These are phyloP conservation scores for Stratiomys singularior DNA, from an alignment of 2,888 invertebrate genomes.

Conservation along the genomic window DNA sequence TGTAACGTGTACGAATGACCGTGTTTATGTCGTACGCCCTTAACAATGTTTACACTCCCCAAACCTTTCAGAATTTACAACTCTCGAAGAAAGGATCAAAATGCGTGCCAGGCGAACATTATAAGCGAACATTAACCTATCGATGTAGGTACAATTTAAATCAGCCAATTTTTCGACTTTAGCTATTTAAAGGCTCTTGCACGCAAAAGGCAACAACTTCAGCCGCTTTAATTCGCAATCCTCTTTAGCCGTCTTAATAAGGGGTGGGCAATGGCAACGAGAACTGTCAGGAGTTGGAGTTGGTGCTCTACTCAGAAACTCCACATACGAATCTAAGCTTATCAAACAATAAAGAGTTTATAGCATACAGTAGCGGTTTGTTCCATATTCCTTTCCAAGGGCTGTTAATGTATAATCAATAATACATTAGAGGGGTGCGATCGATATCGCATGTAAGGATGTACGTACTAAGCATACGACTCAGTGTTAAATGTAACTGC, in stretches of 20 bases:
- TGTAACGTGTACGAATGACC: background rate
- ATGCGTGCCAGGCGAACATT: slow-evolving; percentile 13
- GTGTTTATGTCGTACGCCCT: background rate
- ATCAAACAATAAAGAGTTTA: slow-evolving; percentile 4
- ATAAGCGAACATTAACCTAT: slow-evolving; percentile 28
- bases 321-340: slow-evolving; percentile 2
- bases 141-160: slow-evolving; percentile 12
- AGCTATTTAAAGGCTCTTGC: background rate
- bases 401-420: slow-evolving; percentile 42
- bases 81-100: background rate
- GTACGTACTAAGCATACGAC: background rate
- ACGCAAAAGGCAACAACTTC: slow-evolving; percentile 20
- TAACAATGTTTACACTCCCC: background rate
- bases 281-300: too few relatives aligned
- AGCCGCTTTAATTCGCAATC: slow-evolving; percentile 11
- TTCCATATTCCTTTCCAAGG: slow-evolving; percentile 19
- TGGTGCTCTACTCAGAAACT: background rate
- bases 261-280: too few relatives aligned
- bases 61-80: background rate
- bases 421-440: slow-evolving; percentile 32
- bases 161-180: slow-evolving; percentile 30
- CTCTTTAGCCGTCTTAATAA: background rate
- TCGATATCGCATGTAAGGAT: background rate
- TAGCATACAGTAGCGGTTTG: background rate
- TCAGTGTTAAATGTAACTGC: too few relatives aligned